phyloP scores from a whole-genome alignment of 2,113 vertebrate species.

The Corythaeola cristata region DNA sequence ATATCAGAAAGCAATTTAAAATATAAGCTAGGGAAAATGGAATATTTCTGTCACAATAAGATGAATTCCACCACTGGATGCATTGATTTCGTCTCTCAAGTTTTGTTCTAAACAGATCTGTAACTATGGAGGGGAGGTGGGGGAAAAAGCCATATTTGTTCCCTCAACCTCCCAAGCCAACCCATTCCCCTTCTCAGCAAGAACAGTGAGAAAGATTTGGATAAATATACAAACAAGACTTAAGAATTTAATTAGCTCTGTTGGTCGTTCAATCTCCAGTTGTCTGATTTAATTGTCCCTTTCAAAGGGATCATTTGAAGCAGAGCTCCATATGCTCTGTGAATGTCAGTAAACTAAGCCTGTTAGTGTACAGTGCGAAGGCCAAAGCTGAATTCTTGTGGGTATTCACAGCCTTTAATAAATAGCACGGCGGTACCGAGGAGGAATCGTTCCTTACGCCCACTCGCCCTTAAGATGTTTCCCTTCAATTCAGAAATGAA shows the following conservation, averaged over 20 bases:
- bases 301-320: constrained; percentile 32
- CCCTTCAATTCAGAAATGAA: constrained; percentile 52
- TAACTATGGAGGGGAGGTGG: neutral
- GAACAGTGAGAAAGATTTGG: neutral
- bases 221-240: constrained; percentile 21
- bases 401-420: constrained; percentile 31
- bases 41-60: constrained; percentile 60
- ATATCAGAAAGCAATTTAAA: constrained; percentile 65
- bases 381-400: constrained; percentile 31
- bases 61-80: constrained; percentile 37
- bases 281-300: constrained; percentile 40
- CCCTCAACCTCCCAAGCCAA: neutral
- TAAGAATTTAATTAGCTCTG: constrained; percentile 36
- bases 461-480: constrained; percentile 48
- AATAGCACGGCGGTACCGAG: neutral
- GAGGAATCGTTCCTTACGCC: constrained; percentile 37
- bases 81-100: constrained; percentile 1
- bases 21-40: constrained; percentile 47
- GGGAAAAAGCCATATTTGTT: neutral
- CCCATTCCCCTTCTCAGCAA: neutral
- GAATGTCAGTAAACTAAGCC: constrained; percentile 29
- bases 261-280: constrained; percentile 24
- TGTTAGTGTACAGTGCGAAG: constrained; percentile 34
- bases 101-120: constrained; percentile 35
- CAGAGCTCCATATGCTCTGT: constrained; percentile 18